Base-by-base conservation (phyloP, 2,113 vertebrate genomes). In the Tonatia bakeri region DNA sequence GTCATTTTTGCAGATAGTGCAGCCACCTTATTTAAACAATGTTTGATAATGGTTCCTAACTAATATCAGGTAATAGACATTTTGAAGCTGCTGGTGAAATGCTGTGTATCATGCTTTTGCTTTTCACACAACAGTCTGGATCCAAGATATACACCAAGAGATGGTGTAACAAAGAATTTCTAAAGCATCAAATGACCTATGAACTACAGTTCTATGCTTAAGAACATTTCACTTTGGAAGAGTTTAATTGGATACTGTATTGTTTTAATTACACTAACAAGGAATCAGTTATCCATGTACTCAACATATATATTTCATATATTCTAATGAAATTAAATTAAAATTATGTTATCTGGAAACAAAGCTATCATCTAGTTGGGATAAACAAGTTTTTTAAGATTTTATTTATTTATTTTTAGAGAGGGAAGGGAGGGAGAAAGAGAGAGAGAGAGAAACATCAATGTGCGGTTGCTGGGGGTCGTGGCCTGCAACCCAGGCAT, bases 261-360 rank as follows among this genome's bases (percentile, higher is more conserved):
- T 98, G 95, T 97, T 95, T 97, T 87, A 22, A 50, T 90, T 89
- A 96, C 11, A 45, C 96, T 97, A 96, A 98, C 85, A 97, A 69
- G 82, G 86, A 77, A 94, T 91, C 95, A 95, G 90, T 95, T 97
- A 93, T 80, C 86, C 85, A 96, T 36, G 89, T 96, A 70, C 83
- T 97, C 90, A 96, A 84, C 87, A 81, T 75, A 92, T 95, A 88
- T 97, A 97, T 97, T 97, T 97, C 97, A 95, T 97, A 77, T 75
- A 88, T 76, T 89, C 47, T 52, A 94, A 90, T 91, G 92, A 97
- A 93, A 97, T 80, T 72, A 96, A 97, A 96, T 96, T 95, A 97
- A 50, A 94, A 73, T 80, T 59, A 31, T 36, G 93, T 61, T 96
- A 94, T 88, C 90, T 97, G 95, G 91, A 95, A 94, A 97, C 91